Evolutionary conservation across 2,888 invertebrate genomes (phyloP).

Genomic region (Stenurella melanura): DNA sequence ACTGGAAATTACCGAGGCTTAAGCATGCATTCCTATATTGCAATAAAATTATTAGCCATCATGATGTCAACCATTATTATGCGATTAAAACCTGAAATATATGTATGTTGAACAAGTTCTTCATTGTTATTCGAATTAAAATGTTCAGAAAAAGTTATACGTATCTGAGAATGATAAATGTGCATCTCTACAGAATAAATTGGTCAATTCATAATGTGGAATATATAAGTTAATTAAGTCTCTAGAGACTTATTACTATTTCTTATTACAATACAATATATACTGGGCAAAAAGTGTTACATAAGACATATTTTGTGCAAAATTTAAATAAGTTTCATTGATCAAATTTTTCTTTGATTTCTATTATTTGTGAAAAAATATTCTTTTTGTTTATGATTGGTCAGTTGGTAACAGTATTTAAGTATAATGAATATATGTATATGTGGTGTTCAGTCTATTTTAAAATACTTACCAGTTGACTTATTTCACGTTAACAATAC

Average conservation of each 20-base stretch:
- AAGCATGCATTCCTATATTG: constrained; percentile 8
- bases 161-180: not conserved
- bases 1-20: constrained; percentile 9
- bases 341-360: too few species aligned
- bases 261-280: too few species aligned
- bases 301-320: too few species aligned
- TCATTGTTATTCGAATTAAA: not conserved
- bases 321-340: too few species aligned
- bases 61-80: constrained; percentile 15
- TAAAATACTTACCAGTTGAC: too few species aligned
- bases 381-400: too few species aligned
- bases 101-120: not conserved
- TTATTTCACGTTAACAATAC: too few species aligned
- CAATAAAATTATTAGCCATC: constrained; percentile 13
- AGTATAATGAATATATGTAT: too few species aligned
- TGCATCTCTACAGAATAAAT: not conserved
- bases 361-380: too few species aligned
- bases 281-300: too few species aligned
- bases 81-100: constrained; percentile 11
- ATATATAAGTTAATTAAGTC: not conserved
- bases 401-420: too few species aligned
- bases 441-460: too few species aligned
- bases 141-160: not conserved
- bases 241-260: not conserved
- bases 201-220: not conserved